Evolutionary conservation across 2,888 invertebrate genomes (phyloP), one percentile per base, ranked within the genome.

Genomic region (Pollenia griseotomentosa): DNA sequence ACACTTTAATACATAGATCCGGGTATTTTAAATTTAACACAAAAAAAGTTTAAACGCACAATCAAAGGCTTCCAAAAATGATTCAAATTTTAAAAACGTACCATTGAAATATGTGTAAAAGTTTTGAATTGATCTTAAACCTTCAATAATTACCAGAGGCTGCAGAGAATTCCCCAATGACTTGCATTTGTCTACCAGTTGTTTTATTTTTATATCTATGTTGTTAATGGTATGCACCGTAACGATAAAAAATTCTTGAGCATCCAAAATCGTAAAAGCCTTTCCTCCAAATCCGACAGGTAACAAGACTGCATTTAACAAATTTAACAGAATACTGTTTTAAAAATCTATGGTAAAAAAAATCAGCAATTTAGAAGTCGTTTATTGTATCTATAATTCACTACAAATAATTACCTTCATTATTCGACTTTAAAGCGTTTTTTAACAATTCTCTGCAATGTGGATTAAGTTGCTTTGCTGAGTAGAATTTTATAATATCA

Each of bases 11-110:
- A 9, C 57, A 57, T 16, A 14, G 23, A 57, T 57, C 57, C 9
- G 57, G 57, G 14, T 57, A 57, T 57, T 57, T 57, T 57, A 57
- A 57, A 57, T 57, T 57, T 57, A 57, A 57, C 8, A 57, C n/a
- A 16, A 16, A 19, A 9, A 16, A 16, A 14, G 19, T 57, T n/a
- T 11, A 57, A 57, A 51, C 12, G 12, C 8, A 57, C n/a, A 16
- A 16, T 9, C 14, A 57, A 16, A 16, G 9, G 19, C 14, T n/a
- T 11, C 9, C 9, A 33, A 33, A 33, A 33, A 33, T 33, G 33
- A 33, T 33, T 33, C 10, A 57, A 61, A 23, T 63, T 63, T 63
- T 63, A 42, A 63, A 63, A 63, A 42, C 42, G 40, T 63, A 42
- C 14, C 42, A 42, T 63, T 44, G 10, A 63, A 63, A 63, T 42